A percentile compares a stretch with the other conserved stretches of the same genome.
These are phyloP conservation scores for Eidolon helvum DNA, from an alignment of 2,113 vertebrate genomes.

Conservation along the genomic window DNA sequence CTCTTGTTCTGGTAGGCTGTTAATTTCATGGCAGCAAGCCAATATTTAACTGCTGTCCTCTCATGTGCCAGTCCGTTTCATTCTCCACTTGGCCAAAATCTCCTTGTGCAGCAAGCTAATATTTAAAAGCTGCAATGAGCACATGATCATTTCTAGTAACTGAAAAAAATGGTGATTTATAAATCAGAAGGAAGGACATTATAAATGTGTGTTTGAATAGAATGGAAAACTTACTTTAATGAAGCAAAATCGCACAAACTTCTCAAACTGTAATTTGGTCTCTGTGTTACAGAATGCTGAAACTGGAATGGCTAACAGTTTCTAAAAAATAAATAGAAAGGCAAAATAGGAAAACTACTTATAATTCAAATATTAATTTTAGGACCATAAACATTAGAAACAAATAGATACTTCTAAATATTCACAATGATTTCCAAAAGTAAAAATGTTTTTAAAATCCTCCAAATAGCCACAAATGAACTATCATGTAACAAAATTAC, in stretches of 20 bases:
- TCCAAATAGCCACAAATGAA: neutral
- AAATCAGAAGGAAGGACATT: neutral
- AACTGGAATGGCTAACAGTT: slow-evolving; percentile 95
- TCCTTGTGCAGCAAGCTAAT: neutral
- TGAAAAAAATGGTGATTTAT: neutral
- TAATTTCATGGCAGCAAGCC: neutral
- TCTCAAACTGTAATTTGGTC: slow-evolving; percentile 92
- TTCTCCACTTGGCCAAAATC: too few relatives aligned
- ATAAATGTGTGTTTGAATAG: neutral
- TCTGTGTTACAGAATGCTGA: slow-evolving; percentile 92
- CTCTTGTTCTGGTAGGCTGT: neutral
- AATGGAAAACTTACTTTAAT: slow-evolving; percentile 91
- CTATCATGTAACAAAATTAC: neutral
- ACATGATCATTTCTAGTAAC: neutral
- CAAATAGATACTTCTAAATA: neutral
- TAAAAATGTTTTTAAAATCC: neutral
- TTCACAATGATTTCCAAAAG: neutral
- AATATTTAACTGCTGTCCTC: neutral
- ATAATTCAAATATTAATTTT: neutral
- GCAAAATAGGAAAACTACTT: neutral
- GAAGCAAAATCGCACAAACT: slow-evolving; percentile 96
- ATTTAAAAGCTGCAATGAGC: neutral
- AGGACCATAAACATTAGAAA: neutral
- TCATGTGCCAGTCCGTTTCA: too few relatives aligned
- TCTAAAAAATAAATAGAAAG: slow-evolving; percentile 83